These are phyloP conservation scores for Sprattus sprattus DNA, from an alignment of 2,113 vertebrate genomes.

Conservation along the genomic window DNA sequence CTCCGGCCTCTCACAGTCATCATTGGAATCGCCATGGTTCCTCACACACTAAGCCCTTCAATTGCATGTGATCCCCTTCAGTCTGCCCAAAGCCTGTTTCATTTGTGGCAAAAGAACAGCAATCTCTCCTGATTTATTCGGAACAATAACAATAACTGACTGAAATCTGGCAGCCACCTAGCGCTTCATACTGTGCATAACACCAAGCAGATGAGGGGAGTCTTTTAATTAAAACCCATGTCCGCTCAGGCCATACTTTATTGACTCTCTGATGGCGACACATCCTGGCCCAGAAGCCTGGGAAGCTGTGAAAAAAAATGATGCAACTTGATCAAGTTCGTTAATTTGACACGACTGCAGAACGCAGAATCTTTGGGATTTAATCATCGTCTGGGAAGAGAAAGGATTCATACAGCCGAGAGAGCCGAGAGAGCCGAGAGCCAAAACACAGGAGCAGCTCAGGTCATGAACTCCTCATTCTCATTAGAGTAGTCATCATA, in stretches of 20 bases:
- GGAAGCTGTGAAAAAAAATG: neutral
- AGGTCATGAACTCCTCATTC: neutral
- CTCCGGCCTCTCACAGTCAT: neutral
- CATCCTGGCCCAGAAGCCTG: neutral
- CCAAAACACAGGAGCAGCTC: neutral
- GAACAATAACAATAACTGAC: slow-evolving; percentile 26
- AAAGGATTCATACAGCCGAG: neutral
- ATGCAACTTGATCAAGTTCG: neutral
- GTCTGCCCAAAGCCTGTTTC: slow-evolving; percentile 11
- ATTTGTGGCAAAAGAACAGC: slow-evolving; percentile 15
- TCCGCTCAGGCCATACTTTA: neutral
- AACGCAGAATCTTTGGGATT: neutral
- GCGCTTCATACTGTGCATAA: neutral
- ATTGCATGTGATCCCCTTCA: slow-evolving; percentile 19
- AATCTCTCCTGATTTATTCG: neutral
- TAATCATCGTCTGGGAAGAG: neutral
- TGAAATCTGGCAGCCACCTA: slow-evolving; percentile 11
- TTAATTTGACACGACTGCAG: neutral
- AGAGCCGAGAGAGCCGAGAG: neutral
- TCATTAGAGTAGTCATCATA: neutral
- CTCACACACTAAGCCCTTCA: slow-evolving; percentile 4
- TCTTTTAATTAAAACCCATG: neutral
- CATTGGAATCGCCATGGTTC: neutral
- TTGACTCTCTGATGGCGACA: neutral
- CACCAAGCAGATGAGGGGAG: neutral